Conservation (phyloP, 1,140 invertebrate genomes). For the Drosophila virilis region DNA sequence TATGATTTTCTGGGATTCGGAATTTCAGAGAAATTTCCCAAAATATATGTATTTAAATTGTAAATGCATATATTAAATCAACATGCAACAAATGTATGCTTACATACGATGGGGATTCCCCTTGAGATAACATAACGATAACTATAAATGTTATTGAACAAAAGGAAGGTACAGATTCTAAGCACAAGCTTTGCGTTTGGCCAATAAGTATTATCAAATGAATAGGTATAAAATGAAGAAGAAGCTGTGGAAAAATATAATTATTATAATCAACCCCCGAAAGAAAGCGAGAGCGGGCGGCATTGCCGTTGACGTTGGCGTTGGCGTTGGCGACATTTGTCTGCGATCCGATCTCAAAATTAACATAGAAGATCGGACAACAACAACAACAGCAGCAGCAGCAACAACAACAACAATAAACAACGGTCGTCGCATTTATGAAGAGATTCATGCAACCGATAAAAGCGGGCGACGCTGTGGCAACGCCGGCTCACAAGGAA, state of each 20-base stretch:
- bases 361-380: conserved; percentile 58
- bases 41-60: no score
- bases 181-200: no score
- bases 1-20: no score
- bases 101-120: no score
- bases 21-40: no score
- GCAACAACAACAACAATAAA: background rate
- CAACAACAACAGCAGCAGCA: conserved; percentile 8
- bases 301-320: background rate
- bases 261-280: conserved; percentile 41
- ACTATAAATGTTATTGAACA: no score
- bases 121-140: no score
- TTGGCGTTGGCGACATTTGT: conserved; percentile 32
- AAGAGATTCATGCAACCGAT: conserved; percentile 33
- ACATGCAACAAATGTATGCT: no score
- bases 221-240: background rate
- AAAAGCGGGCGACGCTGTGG: conserved; percentile 13
- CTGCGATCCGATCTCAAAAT: conserved; percentile 43
- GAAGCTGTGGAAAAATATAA: background rate
- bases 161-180: no score
- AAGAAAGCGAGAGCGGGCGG: conserved; percentile 75
- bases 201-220: background rate
- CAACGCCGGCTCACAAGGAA: conserved; percentile 42
- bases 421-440: conserved; percentile 8
- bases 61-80: no score